Evolutionary conservation across 2,797 vertebrate species (phyloP).

Genomic region (Oreochromis grahami): DNA sequence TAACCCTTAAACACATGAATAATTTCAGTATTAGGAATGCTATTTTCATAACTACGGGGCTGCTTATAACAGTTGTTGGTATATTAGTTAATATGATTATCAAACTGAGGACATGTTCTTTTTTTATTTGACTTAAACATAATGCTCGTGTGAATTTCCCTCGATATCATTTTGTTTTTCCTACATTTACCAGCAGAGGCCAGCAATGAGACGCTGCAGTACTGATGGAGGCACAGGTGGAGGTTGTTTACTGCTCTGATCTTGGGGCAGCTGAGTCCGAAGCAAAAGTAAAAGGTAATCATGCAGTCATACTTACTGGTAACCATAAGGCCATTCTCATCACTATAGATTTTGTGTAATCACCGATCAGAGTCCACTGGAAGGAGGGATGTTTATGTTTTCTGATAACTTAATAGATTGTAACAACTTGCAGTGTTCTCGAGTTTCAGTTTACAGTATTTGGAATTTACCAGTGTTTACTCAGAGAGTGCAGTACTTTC

Average conservation of each 20-base stretch:
- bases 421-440: background rate
- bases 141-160: background rate
- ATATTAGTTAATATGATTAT: background rate
- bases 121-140: background rate
- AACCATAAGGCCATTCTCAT: background rate
- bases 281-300: background rate
- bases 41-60: background rate
- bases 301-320: background rate
- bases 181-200: slow-evolving; percentile 9
- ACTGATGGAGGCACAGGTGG: background rate
- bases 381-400: background rate
- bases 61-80: background rate
- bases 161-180: background rate
- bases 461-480: background rate
- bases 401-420: background rate
- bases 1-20: background rate
- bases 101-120: background rate
- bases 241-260: slow-evolving; percentile 8
- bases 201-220: background rate
- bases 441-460: background rate
- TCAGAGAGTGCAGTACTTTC: background rate
- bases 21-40: background rate
- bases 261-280: background rate
- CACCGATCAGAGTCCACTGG: background rate
- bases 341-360: background rate